Percentiles rank a stretch among this genome's conserved stretches.
Conservation (phyloP, 2,113 vertebrate species). For the Nymphicus hollandicus region DNA sequence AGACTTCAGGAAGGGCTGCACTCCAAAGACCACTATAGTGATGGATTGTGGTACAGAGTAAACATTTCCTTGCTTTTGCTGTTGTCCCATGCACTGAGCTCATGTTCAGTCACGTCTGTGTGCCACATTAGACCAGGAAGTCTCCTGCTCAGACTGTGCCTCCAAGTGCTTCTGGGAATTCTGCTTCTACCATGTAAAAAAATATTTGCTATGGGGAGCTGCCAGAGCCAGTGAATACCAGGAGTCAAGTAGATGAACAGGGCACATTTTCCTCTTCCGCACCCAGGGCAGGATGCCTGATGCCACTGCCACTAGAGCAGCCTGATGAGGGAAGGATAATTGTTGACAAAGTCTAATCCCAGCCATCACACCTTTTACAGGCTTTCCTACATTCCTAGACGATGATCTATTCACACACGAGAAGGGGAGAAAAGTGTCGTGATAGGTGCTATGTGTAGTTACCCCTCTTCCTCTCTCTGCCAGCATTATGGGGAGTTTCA, state of each 20-base stretch:
- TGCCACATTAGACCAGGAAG: background rate
- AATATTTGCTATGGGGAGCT: background rate
- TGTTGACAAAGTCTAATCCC: constrained; percentile 1
- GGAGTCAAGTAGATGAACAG: background rate
- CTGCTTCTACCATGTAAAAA: background rate
- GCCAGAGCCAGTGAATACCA: background rate
- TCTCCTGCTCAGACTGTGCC: background rate
- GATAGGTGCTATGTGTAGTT: background rate
- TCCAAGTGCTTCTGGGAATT: background rate
- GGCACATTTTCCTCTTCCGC: background rate
- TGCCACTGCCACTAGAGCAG: background rate
- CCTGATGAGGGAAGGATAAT: background rate
- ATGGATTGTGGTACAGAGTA: background rate
- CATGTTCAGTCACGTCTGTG: background rate
- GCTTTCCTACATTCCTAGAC: constrained; percentile 7
- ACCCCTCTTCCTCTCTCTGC: background rate
- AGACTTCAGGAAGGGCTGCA: background rate
- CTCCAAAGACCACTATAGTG: background rate
- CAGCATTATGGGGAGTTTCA: background rate
- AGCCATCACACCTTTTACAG: background rate
- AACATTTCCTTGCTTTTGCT: background rate
- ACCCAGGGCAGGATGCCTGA: background rate
- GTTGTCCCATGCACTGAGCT: background rate
- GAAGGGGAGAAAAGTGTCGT: background rate
- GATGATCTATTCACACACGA: background rate